Evolutionary conservation across 2,888 invertebrate species (phyloP).

Genomic region (Aricia artaxerxes): DNA sequence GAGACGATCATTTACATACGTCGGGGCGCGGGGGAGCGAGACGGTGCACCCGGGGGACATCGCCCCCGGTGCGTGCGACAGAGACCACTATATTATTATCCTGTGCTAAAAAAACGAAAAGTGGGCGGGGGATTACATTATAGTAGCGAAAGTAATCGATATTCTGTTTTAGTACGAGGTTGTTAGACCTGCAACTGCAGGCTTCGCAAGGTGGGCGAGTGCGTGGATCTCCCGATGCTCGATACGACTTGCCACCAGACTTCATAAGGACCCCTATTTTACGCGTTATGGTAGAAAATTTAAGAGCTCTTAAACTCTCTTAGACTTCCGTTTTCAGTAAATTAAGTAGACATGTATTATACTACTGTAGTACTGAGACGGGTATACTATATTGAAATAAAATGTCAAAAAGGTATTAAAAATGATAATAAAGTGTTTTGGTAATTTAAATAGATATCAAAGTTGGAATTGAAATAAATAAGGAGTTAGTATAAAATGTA

Average conservation of each 20-base stretch:
- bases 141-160: slow-evolving; percentile 82
- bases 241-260: slow-evolving; percentile 8
- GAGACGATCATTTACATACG: slow-evolving; percentile 81
- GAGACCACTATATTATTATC: slow-evolving; percentile 76
- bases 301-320: background rate
- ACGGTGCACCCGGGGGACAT: slow-evolving; percentile 56
- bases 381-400: background rate
- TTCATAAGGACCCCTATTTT: background rate
- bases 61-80: slow-evolving; percentile 59
- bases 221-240: slow-evolving; percentile 11
- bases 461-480: too few species aligned
- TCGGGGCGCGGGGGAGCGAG: slow-evolving; percentile 61
- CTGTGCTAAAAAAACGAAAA: slow-evolving; percentile 76
- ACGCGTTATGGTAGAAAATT: background rate
- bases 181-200: slow-evolving; percentile 73
- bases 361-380: background rate
- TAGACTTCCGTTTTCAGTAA: background rate
- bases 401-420: too few species aligned
- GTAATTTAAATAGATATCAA: too few species aligned
- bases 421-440: too few species aligned
- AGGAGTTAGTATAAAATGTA: too few species aligned
- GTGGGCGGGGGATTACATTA: slow-evolving; percentile 82
- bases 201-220: slow-evolving; percentile 56
- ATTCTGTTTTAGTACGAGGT: slow-evolving; percentile 80
- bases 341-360: background rate